A percentile compares a stretch with the other conserved stretches of the same genome.
Evolutionary conservation across 1,140 invertebrate genomes (phyloP).

Genomic region (Drosophila simulans): DNA sequence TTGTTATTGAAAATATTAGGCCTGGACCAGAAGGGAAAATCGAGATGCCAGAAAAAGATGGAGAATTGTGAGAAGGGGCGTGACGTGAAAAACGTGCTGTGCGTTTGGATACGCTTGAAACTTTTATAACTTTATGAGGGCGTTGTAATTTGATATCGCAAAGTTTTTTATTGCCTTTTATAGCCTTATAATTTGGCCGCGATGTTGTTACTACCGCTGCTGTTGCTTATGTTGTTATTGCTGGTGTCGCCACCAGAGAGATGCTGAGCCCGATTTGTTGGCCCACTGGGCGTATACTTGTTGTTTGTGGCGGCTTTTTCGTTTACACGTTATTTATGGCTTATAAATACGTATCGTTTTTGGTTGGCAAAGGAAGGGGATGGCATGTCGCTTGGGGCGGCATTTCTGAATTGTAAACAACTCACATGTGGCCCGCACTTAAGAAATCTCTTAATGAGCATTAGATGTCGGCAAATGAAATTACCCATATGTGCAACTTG

Average conservation of each 20-base stretch:
- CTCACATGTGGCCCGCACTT: conserved; percentile 62
- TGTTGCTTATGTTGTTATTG: conserved; percentile 27
- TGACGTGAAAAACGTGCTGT: conserved; percentile 60
- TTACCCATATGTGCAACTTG: conserved; percentile 18
- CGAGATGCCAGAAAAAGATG: conserved; percentile 3
- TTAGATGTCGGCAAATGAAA: conserved; percentile 64
- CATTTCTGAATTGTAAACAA: conserved; percentile 69
- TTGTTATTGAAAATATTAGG: conserved; percentile 83
- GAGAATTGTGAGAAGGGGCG: conserved; percentile 1
- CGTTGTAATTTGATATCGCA: conserved; percentile 81
- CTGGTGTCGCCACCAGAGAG: conserved; percentile 46
- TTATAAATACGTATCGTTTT: conserved; percentile 73
- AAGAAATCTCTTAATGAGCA: conserved; percentile 77
- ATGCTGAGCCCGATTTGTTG: conserved; percentile 14
- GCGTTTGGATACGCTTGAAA: conserved; percentile 76
- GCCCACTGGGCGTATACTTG: conserved; percentile 63
- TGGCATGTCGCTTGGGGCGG: conserved; percentile 3
- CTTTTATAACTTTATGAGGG: conserved; percentile 82
- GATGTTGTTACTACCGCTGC: conserved; percentile 61
- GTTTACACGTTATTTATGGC: conserved; percentile 81
- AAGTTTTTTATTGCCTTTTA: conserved; percentile 82
- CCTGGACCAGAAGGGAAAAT: conserved; percentile 39
- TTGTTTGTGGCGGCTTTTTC: conserved; percentile 68
- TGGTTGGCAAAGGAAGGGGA: background rate
- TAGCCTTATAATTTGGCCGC: conserved; percentile 82